Evolutionary conservation across 2,113 vertebrate genomes (phyloP).

Genomic region (Thalassarche chlororhynchos): DNA sequence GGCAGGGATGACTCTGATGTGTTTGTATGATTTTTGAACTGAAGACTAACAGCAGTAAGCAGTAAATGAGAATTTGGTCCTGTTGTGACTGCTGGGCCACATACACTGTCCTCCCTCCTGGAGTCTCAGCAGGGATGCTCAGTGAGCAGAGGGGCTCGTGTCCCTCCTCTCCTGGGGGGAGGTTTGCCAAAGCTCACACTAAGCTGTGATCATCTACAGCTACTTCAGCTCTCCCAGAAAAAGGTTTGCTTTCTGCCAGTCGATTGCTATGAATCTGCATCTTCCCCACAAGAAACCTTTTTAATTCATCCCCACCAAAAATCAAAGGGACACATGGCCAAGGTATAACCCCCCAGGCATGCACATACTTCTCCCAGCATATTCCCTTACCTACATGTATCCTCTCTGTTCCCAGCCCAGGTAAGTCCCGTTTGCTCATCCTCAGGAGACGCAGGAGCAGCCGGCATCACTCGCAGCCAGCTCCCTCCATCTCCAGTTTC

Average conservation of each 20-base stretch:
- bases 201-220: neutral
- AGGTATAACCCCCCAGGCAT: neutral
- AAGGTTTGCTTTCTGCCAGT: neutral
- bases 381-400: neutral
- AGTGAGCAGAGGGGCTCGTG: neutral
- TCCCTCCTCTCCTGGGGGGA: neutral
- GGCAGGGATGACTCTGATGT: neutral
- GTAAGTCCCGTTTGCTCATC: neutral
- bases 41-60: neutral
- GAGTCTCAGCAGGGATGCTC: neutral
- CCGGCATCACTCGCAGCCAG: accelerated
- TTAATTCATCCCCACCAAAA: neutral
- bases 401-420: neutral
- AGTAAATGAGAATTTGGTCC: neutral
- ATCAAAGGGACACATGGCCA: neutral
- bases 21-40: neutral
- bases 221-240: neutral
- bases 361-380: neutral
- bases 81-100: neutral
- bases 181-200: neutral
- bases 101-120: neutral
- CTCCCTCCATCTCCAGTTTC: neutral
- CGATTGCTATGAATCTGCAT: neutral
- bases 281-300: neutral
- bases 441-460: accelerated